Evolutionary conservation across 2,888 invertebrate genomes (phyloP), one percentile per base, ranked within the genome.

Genomic region (Smittia aterrima): DNA sequence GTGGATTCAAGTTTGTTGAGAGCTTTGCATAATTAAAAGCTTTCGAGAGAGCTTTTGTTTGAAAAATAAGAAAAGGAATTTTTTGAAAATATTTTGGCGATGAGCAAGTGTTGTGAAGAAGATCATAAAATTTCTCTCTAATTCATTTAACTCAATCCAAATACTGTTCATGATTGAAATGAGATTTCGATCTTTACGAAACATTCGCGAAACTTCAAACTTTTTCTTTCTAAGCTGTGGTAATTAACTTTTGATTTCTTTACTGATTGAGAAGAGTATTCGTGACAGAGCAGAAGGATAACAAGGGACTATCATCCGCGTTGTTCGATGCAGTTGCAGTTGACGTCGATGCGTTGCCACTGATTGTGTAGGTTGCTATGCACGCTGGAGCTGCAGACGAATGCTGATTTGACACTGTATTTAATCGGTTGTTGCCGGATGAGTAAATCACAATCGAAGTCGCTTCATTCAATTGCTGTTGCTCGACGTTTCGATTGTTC

Each of bases 201-300:
- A 38, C 38, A 38, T 38, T 38, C 11, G n/a, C n/a, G n/a, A n/a
- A 7, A 38, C 38, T 38, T 38, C 47, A n/a, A 47, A 58, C 22
- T 11, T 13, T 58, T 58, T 3, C 4, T 3, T 58, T 6, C 22
- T 58, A 58, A 58, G 58, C 7, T 58, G 9, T 58, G 58, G 18
- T 1, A 20, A 13, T 58, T 58, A 58, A 58, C n/a, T 58, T 47
- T 47, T 7, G 3, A 47, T 11, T 38, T 38, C 38, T 38, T 80
- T 84, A 87, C 81, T 89, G 88, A 82, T 89, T 89, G 82, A 90
- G 85, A 80, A 90, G 82, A 79, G 90, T 89, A 84, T 90, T 89
- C 80, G 90, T 90, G 85, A 90, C 90, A 87, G 90, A 90, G 83
- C 90, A 88, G 86, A 90, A 89, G 85, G 90, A 89, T 85, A 90